These are phyloP conservation scores for Anarrhichthys ocellatus DNA, from an alignment of 2,113 vertebrate genomes.

Conservation along the genomic window DNA sequence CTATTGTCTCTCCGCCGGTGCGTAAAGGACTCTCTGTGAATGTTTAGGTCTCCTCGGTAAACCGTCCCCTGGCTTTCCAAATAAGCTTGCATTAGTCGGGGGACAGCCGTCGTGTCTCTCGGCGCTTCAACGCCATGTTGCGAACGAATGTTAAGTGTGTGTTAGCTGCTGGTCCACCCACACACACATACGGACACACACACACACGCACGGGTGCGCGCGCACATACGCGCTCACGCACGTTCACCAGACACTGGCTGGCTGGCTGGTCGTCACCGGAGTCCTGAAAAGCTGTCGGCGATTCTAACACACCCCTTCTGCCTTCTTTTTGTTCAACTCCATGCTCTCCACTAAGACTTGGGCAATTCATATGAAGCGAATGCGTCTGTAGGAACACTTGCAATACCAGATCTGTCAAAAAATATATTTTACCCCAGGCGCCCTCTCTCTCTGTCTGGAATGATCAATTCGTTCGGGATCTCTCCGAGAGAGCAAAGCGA, in stretches of 20 bases:
- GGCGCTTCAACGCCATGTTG: constrained; percentile 87
- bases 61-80: constrained; percentile 46
- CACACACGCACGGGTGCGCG: constrained; percentile 20
- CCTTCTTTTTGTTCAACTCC: constrained; percentile 33
- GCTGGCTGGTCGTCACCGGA: constrained; percentile 71
- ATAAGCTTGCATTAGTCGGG: constrained; percentile 67
- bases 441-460: constrained; percentile 32
- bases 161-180: constrained; percentile 67
- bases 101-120: constrained; percentile 83
- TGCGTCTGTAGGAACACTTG: constrained; percentile 12
- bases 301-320: constrained; percentile 70
- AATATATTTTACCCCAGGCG: constrained; percentile 26
- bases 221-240: constrained; percentile 37
- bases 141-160: constrained; percentile 81
- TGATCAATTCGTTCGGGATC: constrained; percentile 44
- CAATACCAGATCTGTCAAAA: constrained; percentile 33
- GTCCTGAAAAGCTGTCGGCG: constrained; percentile 73
- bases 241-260: constrained; percentile 74
- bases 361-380: background rate
- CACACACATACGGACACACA: constrained; percentile 8
- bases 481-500: constrained; percentile 31
- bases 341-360: constrained; percentile 37
- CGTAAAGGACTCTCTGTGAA: constrained; percentile 50
- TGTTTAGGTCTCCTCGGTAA: constrained; percentile 47
- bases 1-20: constrained; percentile 69